phyloP scores from a whole-genome alignment of 2,797 vertebrate genomes.

The Crocodylus rhombifer region DNA sequence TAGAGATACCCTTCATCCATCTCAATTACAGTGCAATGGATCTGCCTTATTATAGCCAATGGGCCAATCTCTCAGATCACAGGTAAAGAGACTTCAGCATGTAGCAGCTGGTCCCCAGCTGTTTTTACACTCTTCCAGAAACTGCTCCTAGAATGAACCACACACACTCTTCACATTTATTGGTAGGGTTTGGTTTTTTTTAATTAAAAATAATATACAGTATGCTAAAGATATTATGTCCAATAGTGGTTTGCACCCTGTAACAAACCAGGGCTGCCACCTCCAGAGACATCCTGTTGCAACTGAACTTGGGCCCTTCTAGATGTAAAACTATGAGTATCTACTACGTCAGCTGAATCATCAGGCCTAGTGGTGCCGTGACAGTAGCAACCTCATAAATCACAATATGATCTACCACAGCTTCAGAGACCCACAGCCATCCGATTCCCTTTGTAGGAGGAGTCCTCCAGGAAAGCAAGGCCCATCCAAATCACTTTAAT shows the following conservation, averaged over 20 bases:
- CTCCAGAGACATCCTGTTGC: background rate
- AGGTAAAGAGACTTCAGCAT: background rate
- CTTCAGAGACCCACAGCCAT: background rate
- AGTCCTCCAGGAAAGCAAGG: background rate
- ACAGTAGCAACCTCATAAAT: fast-evolving
- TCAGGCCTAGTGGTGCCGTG: background rate
- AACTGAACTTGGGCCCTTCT: background rate
- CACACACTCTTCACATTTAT: background rate
- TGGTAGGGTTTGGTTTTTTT: background rate
- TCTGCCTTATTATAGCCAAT: fast-evolving
- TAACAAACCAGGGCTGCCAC: background rate
- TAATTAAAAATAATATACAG: background rate
- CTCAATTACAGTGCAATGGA: background rate
- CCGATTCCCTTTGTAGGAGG: fast-evolving
- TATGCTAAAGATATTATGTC: background rate
- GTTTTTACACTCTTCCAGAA: background rate
- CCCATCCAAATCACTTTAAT: fast-evolving
- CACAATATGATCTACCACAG: background rate
- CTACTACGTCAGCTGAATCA: background rate
- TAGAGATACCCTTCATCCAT: background rate
- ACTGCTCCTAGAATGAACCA: background rate
- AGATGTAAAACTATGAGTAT: background rate
- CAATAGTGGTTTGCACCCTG: background rate
- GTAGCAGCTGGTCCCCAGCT: background rate
- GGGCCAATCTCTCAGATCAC: background rate